Evolutionary conservation across 23 tunicate species (phyloP).

Genomic region (Diplosoma virens): DNA sequence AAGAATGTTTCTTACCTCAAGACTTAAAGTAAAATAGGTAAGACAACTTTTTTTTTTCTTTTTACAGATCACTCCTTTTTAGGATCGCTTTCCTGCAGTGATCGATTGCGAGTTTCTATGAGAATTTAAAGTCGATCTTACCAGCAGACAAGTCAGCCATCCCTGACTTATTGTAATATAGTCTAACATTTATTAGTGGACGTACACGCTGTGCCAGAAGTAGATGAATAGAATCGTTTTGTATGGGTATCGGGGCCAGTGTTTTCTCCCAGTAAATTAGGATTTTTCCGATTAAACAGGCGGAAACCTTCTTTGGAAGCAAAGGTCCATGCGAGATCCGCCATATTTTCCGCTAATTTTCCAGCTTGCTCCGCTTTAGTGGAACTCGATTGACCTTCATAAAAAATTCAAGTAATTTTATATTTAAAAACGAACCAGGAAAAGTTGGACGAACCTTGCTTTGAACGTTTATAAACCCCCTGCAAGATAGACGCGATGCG

Average conservation of each 20-base stretch:
- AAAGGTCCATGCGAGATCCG: conserved; percentile 86
- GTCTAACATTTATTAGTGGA: neutral
- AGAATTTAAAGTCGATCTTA: no score
- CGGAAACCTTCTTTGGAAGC: conserved; percentile 90
- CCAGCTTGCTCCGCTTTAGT: conserved; percentile 56
- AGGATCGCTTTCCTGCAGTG: no score
- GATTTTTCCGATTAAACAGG: conserved; percentile 38
- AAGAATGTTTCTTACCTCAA: no score
- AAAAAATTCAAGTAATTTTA: no score
- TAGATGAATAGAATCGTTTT: neutral
- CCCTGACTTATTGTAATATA: no score
- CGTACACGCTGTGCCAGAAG: neutral
- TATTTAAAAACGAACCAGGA: no score
- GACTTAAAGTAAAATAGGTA: no score
- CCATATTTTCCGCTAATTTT: conserved; percentile 66
- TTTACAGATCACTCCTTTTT: no score
- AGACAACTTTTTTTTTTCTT: no score
- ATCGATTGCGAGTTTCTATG: no score
- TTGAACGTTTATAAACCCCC: conserved; percentile 91
- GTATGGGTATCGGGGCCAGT: neutral
- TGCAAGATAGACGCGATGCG: conserved; percentile 91
- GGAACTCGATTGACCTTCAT: conserved; percentile 78
- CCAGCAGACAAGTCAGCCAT: no score
- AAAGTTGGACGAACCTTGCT: conserved; percentile 70
- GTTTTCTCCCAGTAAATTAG: neutral